Percentiles rank a stretch among this genome's conserved stretches.
Conservation (phyloP, 1,140 invertebrate species). For the Plutomurus gul region DNA sequence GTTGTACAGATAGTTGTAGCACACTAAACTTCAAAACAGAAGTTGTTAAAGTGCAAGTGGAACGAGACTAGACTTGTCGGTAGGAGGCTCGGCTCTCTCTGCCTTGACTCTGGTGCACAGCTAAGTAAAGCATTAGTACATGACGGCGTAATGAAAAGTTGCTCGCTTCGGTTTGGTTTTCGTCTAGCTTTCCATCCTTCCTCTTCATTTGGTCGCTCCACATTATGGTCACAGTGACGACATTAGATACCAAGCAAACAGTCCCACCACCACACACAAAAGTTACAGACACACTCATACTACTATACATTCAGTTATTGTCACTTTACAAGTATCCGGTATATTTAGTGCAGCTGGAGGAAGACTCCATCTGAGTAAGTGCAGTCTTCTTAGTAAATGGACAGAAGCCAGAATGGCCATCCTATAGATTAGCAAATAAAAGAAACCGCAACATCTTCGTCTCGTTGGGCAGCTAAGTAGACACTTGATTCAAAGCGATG, state of each 20-base stretch:
- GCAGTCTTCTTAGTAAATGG: neutral
- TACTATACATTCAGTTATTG: neutral
- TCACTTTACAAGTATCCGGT: slow-evolving; percentile 11
- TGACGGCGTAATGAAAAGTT: slow-evolving; percentile 1
- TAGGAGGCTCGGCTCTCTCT: too few relatives aligned
- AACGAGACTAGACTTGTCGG: too few relatives aligned
- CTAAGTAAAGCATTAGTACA: slow-evolving; percentile 9
- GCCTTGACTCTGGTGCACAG: too few relatives aligned
- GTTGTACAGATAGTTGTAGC: neutral
- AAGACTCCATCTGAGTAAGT: too few relatives aligned
- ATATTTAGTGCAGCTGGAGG: too few relatives aligned
- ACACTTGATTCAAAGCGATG: slow-evolving; percentile 4
- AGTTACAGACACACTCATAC: neutral
- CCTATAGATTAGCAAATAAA: neutral
- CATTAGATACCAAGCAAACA: slow-evolving; percentile 5
- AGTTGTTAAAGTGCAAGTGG: slow-evolving; percentile 16
- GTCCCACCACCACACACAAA: neutral
- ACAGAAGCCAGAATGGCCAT: neutral
- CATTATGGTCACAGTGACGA: neutral
- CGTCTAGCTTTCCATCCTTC: neutral
- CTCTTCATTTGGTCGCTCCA: neutral
- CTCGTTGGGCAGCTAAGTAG: neutral
- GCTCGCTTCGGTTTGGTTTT: neutral
- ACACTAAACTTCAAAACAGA: slow-evolving; percentile 18
- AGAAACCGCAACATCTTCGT: neutral